Evolutionary conservation across 2,888 invertebrate genomes (phyloP).

Genomic region (Hemithea aestivaria): DNA sequence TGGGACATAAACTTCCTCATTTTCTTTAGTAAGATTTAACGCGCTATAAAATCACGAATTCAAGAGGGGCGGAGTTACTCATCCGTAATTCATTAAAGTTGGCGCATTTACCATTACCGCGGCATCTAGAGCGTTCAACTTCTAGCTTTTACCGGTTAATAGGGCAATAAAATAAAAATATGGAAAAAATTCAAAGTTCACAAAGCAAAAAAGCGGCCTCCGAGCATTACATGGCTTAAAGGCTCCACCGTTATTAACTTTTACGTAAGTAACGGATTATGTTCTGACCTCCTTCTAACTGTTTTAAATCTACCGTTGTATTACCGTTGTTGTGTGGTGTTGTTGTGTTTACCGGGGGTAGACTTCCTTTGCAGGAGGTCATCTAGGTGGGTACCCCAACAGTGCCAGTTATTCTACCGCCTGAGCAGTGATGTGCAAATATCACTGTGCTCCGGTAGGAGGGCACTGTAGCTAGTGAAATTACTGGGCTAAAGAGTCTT

Average conservation of each 20-base stretch:
- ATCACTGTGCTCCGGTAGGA: no score
- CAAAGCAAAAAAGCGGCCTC: conserved; percentile 23
- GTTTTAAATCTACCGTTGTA: neutral
- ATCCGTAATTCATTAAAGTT: conserved; percentile 75
- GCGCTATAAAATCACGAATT: conserved; percentile 65
- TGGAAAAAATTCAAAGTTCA: conserved; percentile 48
- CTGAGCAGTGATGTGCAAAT: no score
- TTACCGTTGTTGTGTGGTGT: no score
- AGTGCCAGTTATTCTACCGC: no score
- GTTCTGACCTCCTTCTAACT: conserved; percentile 6
- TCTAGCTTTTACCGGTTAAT: conserved; percentile 55
- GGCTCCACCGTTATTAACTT: conserved; percentile 22
- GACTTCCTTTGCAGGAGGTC: no score
- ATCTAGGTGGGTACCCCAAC: no score
- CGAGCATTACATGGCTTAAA: conserved; percentile 21
- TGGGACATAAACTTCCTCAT: conserved; percentile 55
- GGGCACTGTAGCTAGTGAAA: no score
- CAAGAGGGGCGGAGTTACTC: conserved; percentile 60
- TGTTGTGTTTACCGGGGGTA: no score
- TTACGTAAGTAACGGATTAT: conserved; percentile 23
- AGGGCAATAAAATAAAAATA: conserved; percentile 66
- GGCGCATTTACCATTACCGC: conserved; percentile 62
- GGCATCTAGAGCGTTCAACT: conserved; percentile 59
- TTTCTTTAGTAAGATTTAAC: conserved; percentile 60
- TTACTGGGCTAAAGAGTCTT: no score